Evolutionary conservation across 2,797 vertebrate species (phyloP).

Genomic region (Dicrostonyx torquatus): DNA sequence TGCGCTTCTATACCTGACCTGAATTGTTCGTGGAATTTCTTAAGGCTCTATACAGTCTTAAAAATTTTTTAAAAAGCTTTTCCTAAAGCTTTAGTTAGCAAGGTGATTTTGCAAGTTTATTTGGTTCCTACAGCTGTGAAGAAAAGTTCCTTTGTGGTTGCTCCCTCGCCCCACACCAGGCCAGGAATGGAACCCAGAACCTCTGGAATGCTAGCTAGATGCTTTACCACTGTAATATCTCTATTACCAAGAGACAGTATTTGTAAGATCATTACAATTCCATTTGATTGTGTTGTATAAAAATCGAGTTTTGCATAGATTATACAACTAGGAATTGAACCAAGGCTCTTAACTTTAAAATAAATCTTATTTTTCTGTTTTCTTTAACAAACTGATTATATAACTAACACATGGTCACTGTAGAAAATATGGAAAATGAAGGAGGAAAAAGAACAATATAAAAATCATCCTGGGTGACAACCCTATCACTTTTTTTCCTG

Average conservation of each 20-base stretch:
- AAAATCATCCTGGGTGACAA: background rate
- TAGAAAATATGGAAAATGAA: slow-evolving; percentile 20
- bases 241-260: background rate
- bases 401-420: background rate
- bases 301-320: background rate
- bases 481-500: background rate
- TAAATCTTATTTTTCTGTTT: background rate
- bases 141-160: background rate
- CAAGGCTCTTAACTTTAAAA: background rate
- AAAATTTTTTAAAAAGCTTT: background rate
- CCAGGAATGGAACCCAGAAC: background rate
- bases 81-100: background rate
- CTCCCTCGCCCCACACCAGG: background rate
- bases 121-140: background rate
- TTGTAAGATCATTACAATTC: background rate
- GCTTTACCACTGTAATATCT: background rate
- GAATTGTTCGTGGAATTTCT: background rate
- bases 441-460: slow-evolving; percentile 8
- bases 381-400: background rate
- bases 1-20: too few relatives aligned
- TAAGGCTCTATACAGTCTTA: background rate
- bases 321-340: background rate
- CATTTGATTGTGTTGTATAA: background rate
- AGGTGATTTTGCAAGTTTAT: background rate
- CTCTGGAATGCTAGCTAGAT: background rate